Conservation (phyloP, 1,140 invertebrate genomes). For the Zaprionus taronus region DNA sequence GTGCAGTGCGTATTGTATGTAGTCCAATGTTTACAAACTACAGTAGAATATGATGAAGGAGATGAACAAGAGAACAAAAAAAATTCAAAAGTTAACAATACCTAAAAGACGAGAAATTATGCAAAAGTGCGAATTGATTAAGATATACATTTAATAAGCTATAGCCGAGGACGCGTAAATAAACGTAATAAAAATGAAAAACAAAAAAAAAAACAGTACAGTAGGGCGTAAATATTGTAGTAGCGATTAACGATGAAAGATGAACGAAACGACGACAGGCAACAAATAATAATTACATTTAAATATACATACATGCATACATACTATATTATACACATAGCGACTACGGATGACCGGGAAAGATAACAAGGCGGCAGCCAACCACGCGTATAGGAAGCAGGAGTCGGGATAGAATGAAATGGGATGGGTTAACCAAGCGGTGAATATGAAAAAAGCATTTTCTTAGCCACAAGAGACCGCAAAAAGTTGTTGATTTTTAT, state of each 20-base stretch:
- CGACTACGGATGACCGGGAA: constrained; percentile 61
- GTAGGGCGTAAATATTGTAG: constrained; percentile 71
- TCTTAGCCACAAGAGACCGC: constrained; percentile 71
- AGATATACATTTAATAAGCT: constrained; percentile 72
- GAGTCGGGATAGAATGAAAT: constrained; percentile 19
- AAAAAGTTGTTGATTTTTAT: constrained; percentile 84
- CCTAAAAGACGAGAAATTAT: constrained; percentile 82
- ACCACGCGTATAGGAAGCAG: constrained; percentile 14
- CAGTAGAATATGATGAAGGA: constrained; percentile 26
- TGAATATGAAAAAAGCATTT: constrained; percentile 57
- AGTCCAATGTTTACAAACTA: constrained; percentile 33
- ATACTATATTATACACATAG: constrained; percentile 73
- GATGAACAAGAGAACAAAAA: constrained; percentile 64
- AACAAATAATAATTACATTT: constrained; percentile 80
- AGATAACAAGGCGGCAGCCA: not conserved
- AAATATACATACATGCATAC: constrained; percentile 66
- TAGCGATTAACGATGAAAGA: constrained; percentile 66
- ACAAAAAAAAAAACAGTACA: constrained; percentile 54
- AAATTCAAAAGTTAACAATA: constrained; percentile 84
- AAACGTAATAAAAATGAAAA: constrained; percentile 38
- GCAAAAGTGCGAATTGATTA: constrained; percentile 79
- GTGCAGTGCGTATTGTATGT: constrained; percentile 15
- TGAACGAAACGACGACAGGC: constrained; percentile 52
- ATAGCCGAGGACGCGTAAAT: constrained; percentile 44
- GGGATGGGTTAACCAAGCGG: constrained; percentile 49